phyloP scores from a whole-genome alignment of 2,113 vertebrate species.

The Genyomyrus donnyi region DNA sequence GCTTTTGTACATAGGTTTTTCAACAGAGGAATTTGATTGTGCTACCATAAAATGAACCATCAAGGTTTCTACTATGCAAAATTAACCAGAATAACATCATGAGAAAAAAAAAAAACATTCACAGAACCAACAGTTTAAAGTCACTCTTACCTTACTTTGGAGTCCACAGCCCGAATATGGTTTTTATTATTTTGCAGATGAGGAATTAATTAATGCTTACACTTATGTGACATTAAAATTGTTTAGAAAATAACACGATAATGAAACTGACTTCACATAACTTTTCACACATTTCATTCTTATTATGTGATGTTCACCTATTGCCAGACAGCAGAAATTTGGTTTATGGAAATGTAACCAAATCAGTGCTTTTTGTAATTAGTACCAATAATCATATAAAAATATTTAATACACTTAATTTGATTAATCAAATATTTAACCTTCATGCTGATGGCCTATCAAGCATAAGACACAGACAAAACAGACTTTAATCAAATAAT shows the following conservation, averaged over 20 bases:
- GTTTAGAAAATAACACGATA: neutral
- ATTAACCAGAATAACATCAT: neutral
- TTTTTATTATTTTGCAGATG: neutral
- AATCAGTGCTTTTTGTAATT: neutral
- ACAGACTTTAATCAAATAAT: neutral
- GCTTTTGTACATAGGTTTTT: neutral
- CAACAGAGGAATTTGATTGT: conserved; percentile 3
- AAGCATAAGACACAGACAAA: neutral
- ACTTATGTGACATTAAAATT: neutral
- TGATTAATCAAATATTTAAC: neutral
- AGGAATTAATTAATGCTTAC: neutral
- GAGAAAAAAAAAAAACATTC: neutral
- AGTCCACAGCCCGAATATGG: neutral
- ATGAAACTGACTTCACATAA: neutral
- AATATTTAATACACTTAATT: neutral
- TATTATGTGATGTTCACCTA: neutral
- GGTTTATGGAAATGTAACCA: neutral
- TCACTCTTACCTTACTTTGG: neutral
- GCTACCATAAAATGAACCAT: neutral
- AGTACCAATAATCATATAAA: neutral
- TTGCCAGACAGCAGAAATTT: neutral
- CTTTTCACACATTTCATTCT: neutral
- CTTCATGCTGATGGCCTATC: neutral
- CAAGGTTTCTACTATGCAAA: neutral
- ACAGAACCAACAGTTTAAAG: neutral